Base-by-base conservation (phyloP, 1,140 invertebrate genomes). In the Philaenus spumarius region DNA sequence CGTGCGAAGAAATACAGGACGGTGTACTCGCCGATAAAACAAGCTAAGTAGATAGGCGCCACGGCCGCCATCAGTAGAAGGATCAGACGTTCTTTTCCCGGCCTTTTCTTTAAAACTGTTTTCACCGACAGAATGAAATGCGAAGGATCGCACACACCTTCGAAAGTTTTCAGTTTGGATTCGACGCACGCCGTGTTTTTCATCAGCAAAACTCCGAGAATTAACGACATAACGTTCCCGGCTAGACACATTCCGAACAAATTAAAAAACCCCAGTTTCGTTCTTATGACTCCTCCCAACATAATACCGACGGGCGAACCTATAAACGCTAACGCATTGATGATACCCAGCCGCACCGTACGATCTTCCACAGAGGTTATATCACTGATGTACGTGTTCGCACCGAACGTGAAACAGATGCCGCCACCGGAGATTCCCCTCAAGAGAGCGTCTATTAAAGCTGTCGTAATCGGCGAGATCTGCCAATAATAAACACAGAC, bases 321-420 rank as follows among this genome's bases (percentile, higher is more conserved):
- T 1, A 62, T 48, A 15, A 55, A 55, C 15, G 43, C 51, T 11
- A 56, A 34, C 0, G 63, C 63, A 7, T 62, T 66, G 1, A 75
- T 50, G 19, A 78, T 67, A 0, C 69, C 71, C 12, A 74, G 68
- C 43, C 73, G 52, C 17, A 69, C 62, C 1, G 75, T 76, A 51
- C 75, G 65, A 2, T 66, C 60, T 23, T 63, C 45, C 1, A 63
- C 43, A 3, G 62, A 58, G 6, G 70, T 68, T 23, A 72, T 69
- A 57, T 75, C 70, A 1, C 71, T 66, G 2, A 78, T 68, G 55
- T 73, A 77, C 22, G 74, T 75, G 58, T 75, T 75, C 2, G 71
- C 63, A n/a, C 71, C 67, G 61, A 77, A 70, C 37, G 73, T 66
- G 9, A 74, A 61, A 3, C 69, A 70, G 2, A 71, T 69, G 50